Base-by-base conservation (phyloP, 2,797 vertebrate genomes). In the Ctenopoma multispine region DNA sequence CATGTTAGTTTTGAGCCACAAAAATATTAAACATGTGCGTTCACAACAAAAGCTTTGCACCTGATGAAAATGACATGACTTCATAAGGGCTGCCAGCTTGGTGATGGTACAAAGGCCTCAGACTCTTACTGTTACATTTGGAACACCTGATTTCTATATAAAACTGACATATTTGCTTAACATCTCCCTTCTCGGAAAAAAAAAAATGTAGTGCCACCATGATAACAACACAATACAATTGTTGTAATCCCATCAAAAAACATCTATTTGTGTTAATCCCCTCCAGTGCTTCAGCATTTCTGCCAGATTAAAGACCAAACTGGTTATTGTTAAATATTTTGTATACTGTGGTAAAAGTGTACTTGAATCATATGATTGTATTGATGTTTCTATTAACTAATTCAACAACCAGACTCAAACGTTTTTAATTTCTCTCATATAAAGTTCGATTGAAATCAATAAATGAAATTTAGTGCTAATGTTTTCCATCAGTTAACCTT, bases 391-490 rank as follows among this genome's bases (percentile, higher is more conserved):
- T 44, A 53, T 38, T 10, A 46, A 48, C 17, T 7, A 1, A 47
- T 47, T 68, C 6, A 38, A 38, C 21, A 40, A 9, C 15, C 29
- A 4, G 27, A 38, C 14, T 58, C 43, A 67, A 46, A 67, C 12
- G 4, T 44, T 65, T 57, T 21, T 36, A 36, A 63, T 61, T 43
- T 53, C 8, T 41, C 15, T 29, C 27, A 29, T 29, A 29, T 29
- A 83, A 63, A 67, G 47, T 15, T 14, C 5, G 36, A 73, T 69
- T 79, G 47, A 83, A 56, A 79, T 50, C 55, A 62, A 62, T 49
- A 13, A 57, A n/a, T n/a, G n/a, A n/a, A n/a, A 75, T 57, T 62
- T 44, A 56, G 60, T 63, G 41, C 44, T 81, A 76, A 84, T 75
- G 71, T 23, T 69, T 80, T 81, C 76, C 62, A 77, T 31, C 43